Percentiles rank a stretch among this genome's conserved stretches.
These are phyloP conservation scores for Diabrotica virgifera DNA, from an alignment of 1,140 invertebrate genomes.

Conservation along the genomic window DNA sequence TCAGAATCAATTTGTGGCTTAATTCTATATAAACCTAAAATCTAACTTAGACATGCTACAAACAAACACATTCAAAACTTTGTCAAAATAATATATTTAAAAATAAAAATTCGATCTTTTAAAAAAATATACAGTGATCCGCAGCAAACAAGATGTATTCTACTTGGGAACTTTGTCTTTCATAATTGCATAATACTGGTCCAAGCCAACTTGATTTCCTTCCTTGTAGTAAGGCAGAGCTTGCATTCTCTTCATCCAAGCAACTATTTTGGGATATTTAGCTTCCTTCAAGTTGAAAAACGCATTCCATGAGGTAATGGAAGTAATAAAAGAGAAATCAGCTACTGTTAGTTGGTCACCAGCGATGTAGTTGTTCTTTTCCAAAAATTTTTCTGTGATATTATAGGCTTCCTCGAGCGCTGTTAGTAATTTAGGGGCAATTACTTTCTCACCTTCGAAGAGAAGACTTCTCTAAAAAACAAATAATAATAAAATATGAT, in stretches of 20 bases:
- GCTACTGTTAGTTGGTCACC: conserved; percentile 29
- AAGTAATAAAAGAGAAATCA: conserved; percentile 27
- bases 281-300: conserved; percentile 3
- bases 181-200: background rate
- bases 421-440: background rate
- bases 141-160: background rate
- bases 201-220: background rate
- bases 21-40: too few species aligned
- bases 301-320: conserved; percentile 14
- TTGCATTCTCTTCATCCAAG: conserved; percentile 9
- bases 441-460: background rate
- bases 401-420: conserved; percentile 16
- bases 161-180: background rate
- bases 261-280: background rate
- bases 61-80: too few species aligned
- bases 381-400: conserved; percentile 23
- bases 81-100: too few species aligned
- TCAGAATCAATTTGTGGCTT: too few species aligned
- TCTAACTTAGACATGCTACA: too few species aligned
- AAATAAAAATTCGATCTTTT: too few species aligned
- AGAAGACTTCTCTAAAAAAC: background rate
- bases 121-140: too few species aligned
- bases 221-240: background rate
- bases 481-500: background rate
- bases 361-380: conserved; percentile 24